A percentile compares a stretch with the other conserved stretches of the same genome.
Evolutionary conservation across 1,140 invertebrate genomes (phyloP).

Genomic region (Drosophila pachea): DNA sequence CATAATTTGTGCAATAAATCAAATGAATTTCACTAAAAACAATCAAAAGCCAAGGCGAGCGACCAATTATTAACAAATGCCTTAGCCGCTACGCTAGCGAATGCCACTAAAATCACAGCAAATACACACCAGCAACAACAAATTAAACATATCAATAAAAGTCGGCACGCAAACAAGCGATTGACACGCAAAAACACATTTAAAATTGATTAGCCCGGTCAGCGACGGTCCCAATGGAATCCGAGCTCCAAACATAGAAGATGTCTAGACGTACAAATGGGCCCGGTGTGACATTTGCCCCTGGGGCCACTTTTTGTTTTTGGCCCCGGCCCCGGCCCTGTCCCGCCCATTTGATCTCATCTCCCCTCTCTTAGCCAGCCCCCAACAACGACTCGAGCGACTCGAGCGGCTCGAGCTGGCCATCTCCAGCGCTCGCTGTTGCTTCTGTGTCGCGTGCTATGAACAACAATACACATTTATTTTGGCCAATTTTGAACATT

Average conservation of each 20-base stretch:
- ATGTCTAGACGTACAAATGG: constrained; percentile 57
- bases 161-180: constrained; percentile 75
- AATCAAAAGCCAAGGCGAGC: constrained; percentile 67
- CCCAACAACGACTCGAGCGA: too few species aligned
- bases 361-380: constrained; percentile 5
- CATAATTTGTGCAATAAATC: constrained; percentile 77
- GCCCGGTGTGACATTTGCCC: constrained; percentile 65
- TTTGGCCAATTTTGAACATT: constrained; percentile 60
- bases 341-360: background rate
- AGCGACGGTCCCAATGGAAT: constrained; percentile 21
- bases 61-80: constrained; percentile 67
- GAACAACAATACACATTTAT: constrained; percentile 52
- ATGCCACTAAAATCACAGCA: background rate
- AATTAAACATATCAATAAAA: constrained; percentile 73
- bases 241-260: constrained; percentile 38
- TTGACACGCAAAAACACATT: constrained; percentile 78
- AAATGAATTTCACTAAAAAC: constrained; percentile 74
- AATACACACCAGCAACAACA: constrained; percentile 18
- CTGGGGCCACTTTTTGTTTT: constrained; percentile 14
- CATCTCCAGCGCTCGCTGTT: background rate
- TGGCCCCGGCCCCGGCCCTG: constrained; percentile 3
- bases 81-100: constrained; percentile 32
- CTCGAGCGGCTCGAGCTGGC: too few species aligned
- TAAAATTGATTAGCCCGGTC: constrained; percentile 75
- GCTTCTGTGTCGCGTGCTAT: constrained; percentile 68